Evolutionary conservation across 2,113 vertebrate genomes (phyloP).

Genomic region (Aspiorhynchus laticeps): DNA sequence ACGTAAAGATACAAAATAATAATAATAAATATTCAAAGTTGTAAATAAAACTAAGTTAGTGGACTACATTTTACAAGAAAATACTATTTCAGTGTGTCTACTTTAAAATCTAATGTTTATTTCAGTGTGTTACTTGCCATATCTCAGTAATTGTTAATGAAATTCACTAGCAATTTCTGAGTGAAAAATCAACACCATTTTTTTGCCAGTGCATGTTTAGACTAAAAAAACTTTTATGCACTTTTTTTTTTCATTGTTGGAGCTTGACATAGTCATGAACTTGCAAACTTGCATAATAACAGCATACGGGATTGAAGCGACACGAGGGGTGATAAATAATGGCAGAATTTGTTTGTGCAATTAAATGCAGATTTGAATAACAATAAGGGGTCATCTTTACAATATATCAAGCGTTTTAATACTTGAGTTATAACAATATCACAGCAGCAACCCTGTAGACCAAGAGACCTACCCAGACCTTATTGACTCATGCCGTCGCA

Average conservation of each 20-base stretch:
- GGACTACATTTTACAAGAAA: background rate
- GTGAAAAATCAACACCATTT: background rate
- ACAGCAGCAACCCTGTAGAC: background rate
- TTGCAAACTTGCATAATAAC: background rate
- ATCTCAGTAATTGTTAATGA: too few relatives aligned
- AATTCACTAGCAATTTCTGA: too few relatives aligned
- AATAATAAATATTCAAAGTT: too few relatives aligned
- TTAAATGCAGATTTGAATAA: background rate
- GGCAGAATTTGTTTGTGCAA: background rate
- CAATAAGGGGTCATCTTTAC: background rate
- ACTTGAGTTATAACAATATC: background rate
- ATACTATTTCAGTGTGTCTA: background rate
- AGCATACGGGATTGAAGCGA: background rate
- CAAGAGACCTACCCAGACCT: slow-evolving; percentile 29
- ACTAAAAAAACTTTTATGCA: background rate
- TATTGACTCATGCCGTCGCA: background rate
- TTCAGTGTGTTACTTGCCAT: background rate
- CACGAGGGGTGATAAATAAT: background rate
- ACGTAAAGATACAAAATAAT: too few relatives aligned
- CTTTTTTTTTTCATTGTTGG: background rate
- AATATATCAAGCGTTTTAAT: background rate
- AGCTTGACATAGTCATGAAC: background rate
- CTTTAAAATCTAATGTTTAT: background rate
- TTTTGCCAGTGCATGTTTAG: background rate
- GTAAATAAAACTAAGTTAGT: background rate